These are phyloP conservation scores for Lobophora halterata DNA, from an alignment of 2,888 invertebrate genomes.

Conservation along the genomic window DNA sequence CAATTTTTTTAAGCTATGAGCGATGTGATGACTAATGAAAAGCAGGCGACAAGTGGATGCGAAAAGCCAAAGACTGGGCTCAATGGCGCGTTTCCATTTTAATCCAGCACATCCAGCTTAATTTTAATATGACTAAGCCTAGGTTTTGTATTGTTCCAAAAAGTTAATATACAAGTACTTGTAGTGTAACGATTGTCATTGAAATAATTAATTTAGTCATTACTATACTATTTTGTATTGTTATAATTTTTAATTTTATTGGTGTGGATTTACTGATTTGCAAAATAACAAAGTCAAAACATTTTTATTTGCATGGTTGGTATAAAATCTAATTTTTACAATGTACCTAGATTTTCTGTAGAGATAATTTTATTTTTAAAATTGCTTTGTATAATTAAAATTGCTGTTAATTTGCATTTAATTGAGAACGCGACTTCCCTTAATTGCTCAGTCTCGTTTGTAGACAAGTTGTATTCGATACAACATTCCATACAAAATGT, in stretches of 20 bases:
- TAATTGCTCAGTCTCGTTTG: constrained; percentile 39
- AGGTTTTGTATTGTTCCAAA: no score
- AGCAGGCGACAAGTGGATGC: no score
- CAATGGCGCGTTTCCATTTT: no score
- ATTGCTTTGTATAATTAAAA: constrained; percentile 13
- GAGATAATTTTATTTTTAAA: constrained; percentile 17
- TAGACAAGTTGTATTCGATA: constrained; percentile 38
- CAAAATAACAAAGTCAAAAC: no score
- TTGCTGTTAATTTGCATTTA: constrained; percentile 9
- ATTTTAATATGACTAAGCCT: no score
- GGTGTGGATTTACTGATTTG: no score
- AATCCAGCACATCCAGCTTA: no score
- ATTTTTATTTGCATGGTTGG: neutral
- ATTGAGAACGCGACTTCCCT: constrained; percentile 22
- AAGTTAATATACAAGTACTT: constrained; percentile 11
- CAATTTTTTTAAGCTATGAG: neutral
- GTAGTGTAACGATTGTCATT: constrained; percentile 8
- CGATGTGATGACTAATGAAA: no score
- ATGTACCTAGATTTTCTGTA: no score
- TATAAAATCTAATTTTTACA: no score
- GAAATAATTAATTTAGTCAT: constrained; percentile 21
- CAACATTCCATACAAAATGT: constrained; percentile 52
- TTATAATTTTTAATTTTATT: constrained; percentile 23
- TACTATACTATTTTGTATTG: constrained; percentile 24
- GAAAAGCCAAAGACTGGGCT: no score